Percentiles rank a stretch among this genome's conserved stretches.
Evolutionary conservation across 2,113 vertebrate species (phyloP).

Genomic region (Prionailurus viverrinus): DNA sequence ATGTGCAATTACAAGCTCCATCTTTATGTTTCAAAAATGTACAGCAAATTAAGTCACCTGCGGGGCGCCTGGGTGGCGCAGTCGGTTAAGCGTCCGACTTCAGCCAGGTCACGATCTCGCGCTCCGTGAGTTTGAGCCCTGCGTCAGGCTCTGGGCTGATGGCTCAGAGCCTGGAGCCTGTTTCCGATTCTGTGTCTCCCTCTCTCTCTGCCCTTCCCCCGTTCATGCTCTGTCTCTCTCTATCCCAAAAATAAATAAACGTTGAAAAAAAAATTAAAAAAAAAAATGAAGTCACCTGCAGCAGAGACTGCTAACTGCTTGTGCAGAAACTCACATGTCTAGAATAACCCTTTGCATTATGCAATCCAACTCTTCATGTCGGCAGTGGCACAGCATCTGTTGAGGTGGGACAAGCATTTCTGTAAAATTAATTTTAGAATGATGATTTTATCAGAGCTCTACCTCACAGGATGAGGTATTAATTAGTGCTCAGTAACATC

Average conservation of each 20-base stretch:
- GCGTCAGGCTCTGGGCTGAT: no score
- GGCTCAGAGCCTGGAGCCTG: no score
- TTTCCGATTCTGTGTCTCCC: no score
- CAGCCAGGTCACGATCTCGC: no score
- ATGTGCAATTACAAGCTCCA: background rate
- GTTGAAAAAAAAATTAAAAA: no score
- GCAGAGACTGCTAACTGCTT: background rate
- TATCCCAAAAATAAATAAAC: no score
- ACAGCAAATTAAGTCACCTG: background rate
- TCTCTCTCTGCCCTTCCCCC: no score
- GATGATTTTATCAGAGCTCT: constrained; percentile 56
- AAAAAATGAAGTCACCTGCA: background rate
- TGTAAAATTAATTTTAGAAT: constrained; percentile 58
- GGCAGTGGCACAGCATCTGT: background rate
- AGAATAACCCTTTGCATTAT: background rate
- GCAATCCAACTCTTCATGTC: background rate
- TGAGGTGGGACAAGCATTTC: constrained; percentile 24
- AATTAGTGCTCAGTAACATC: constrained; percentile 75
- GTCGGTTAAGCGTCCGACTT: no score
- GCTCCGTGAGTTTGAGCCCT: no score
- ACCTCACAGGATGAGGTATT: constrained; percentile 60
- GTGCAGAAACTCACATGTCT: background rate
- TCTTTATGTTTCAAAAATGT: background rate
- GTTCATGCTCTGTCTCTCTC: no score
- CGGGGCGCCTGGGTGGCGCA: no score